Evolutionary conservation across 2,888 invertebrate genomes (phyloP), one percentile per base, ranked within the genome.

Genomic region (Caenorhabditis japonica): DNA sequence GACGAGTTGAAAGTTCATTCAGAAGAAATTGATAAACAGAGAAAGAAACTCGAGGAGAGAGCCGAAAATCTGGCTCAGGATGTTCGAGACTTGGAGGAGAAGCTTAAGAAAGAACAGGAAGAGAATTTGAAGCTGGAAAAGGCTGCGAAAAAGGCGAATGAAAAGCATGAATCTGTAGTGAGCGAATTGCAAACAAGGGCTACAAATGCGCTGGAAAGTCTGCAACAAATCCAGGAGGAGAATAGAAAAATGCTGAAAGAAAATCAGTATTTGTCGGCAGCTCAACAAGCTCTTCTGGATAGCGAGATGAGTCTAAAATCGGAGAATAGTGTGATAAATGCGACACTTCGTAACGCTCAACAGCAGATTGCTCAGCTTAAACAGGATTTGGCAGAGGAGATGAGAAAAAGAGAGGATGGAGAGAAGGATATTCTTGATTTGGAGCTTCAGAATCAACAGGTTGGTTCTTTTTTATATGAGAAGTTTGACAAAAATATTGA

Each of bases 241-340:
- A 56, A 17, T 7, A 12, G 23, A 8, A 39, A 41, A 10, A 30
- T 39, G 1, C 3, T 17, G 4, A 53, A 41, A 17, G 53, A 53
- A n/a, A 41, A 56, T 17, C 25, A 56, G 47, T 72, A 72, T 33
- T 49, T 72, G 25, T 27, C 34, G 2, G 36, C 41, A 5, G 41
- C 72, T 7, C 39, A 59, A 7, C 44, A 59, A 21, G 41, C 25
- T 7, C 38, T 72, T 7, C 41, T 72, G 3, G 72, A 60, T 30
- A 58, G 46, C 10, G 68, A 68, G 36, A 58, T 36, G 5, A 38
- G 36, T 7, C 23, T 58, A 19, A 68, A 68, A 19, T 49, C 13
- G 5, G 43, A 68, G 8, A 13, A 41, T 0, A 17, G n/a, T 19
- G 44, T 36, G 23, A 25, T 46, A 49, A 38, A 3, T 4, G 59